Percentiles rank a stretch among this genome's conserved stretches.
Evolutionary conservation across 1,140 invertebrate genomes (phyloP).

Genomic region (Diprion similis): DNA sequence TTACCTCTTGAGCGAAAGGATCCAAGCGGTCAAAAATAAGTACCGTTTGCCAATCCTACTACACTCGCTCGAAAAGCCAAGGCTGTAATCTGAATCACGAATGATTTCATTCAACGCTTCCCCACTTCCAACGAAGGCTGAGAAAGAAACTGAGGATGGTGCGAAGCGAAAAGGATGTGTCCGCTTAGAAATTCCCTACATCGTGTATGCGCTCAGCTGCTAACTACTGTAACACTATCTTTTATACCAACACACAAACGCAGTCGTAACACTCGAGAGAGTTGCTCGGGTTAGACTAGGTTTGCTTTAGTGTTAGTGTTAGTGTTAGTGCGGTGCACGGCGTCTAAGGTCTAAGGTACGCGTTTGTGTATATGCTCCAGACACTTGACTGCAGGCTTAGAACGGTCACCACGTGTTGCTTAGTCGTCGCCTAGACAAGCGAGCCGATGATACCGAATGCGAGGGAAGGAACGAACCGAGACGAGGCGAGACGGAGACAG

Average conservation of each 20-base stretch:
- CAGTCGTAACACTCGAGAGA: background rate
- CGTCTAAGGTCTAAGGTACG: no score
- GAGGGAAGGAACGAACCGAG: background rate
- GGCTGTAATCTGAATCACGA: no score
- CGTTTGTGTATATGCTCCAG: background rate
- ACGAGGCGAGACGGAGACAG: background rate
- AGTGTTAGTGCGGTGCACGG: background rate
- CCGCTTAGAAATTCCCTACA: constrained; percentile 4
- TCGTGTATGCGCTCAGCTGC: background rate
- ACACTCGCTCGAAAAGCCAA: no score
- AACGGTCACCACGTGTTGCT: constrained; percentile 6
- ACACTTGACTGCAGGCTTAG: constrained; percentile 4
- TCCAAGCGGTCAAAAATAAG: no score
- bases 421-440: background rate
- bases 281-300: background rate
- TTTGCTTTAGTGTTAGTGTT: background rate
- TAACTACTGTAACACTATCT: constrained; percentile 7
- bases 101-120: no score
- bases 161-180: background rate
- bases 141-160: background rate
- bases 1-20: no score
- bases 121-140: no score
- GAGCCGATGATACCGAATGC: background rate
- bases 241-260: background rate
- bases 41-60: no score